phyloP scores from a whole-genome alignment of 2,797 vertebrate genomes.

The Hydrolagus colliei region DNA sequence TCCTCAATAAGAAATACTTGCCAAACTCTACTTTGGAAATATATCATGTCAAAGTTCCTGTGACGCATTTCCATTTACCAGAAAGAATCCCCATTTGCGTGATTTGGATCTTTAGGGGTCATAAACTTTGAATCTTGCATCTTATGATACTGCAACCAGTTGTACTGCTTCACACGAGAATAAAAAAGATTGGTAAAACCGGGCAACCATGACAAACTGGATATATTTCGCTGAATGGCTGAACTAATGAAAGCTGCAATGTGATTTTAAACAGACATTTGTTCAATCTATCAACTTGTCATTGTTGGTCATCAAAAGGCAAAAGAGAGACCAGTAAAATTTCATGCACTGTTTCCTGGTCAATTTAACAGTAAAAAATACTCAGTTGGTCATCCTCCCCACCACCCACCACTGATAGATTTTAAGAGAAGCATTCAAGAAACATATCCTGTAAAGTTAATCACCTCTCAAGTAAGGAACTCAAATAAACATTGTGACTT shows the following conservation, averaged over 20 bases:
- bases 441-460: background rate
- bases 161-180: background rate
- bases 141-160: background rate
- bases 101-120: too few relatives aligned
- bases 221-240: background rate
- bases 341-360: background rate
- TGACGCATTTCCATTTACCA: too few relatives aligned
- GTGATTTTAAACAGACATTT: background rate
- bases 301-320: background rate
- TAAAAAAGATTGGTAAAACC: background rate
- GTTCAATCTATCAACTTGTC: background rate
- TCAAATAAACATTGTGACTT: background rate
- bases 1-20: too few relatives aligned
- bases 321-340: background rate
- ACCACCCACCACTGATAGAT: background rate
- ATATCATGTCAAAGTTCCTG: too few relatives aligned
- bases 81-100: too few relatives aligned
- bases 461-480: background rate
- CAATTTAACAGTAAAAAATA: background rate
- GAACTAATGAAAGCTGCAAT: background rate
- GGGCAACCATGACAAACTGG: background rate
- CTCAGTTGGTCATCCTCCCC: background rate
- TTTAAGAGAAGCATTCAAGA: background rate
- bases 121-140: background rate
- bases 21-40: too few relatives aligned